Evolutionary conservation across 1,140 invertebrate species (phyloP), one percentile per base, ranked within the genome.

Genomic region (Mamestra configurata): DNA sequence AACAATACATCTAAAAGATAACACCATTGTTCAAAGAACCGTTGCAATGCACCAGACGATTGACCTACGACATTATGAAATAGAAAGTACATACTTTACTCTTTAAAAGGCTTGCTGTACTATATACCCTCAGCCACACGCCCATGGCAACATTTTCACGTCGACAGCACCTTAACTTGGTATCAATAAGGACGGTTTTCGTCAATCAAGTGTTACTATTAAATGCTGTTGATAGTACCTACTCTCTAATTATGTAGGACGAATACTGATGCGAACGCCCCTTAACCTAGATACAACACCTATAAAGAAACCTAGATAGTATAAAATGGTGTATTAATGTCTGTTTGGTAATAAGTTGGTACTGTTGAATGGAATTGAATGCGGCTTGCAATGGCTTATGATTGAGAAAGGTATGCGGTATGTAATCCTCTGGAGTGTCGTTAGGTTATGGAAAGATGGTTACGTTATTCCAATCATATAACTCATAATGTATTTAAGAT

Each of bases 201-300:
- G 43, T 11, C 1, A 3, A 11, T 11, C 11, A 11, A 43, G 40
- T 43, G 8, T n/a, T 4, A 15, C 43, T n/a, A 49, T 1, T n/a
- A 11, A 11, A 4, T n/a, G 43, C 43, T 20, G 51, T 24, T 43
- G 22, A 57, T 46, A 59, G 13, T 37, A 43, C 15, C n/a, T 40
- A 24, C 57, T 51, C 43, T 77, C 40, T 49, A 64, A 77, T 51
- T 77, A 77, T 51, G 73, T 49, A 77, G 57, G 49, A 66, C 73
- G 59, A 77, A 77, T 77, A 77, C 66, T 77, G 43, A 77, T 77
- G 73, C 8, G 13, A 43, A 64, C 57, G 57, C 61, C 35, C 61
- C 61, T 40, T 40, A 66, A 66, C 61, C 61, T 40, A 66, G 61
- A 40, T 66, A 4, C 4, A 11, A 40, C 35, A 59, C 20, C 37